Evolutionary conservation across 2,797 vertebrate species (phyloP).

Genomic region (Cyclura pinguis): DNA sequence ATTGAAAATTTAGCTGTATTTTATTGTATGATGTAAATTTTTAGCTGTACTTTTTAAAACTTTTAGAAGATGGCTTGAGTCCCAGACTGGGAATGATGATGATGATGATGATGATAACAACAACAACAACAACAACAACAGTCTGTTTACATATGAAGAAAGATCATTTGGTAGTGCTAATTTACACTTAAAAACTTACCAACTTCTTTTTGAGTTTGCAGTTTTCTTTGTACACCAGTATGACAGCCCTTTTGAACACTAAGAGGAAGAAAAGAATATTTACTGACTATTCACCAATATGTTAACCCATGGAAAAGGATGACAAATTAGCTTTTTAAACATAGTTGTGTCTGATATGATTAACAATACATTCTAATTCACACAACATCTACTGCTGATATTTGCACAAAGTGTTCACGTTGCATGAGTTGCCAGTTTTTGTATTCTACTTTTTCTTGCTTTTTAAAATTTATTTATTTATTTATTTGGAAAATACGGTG

Average conservation of each 20-base stretch:
- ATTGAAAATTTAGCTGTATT: no score
- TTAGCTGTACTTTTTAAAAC: no score
- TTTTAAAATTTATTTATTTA: neutral
- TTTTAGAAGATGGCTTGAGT: no score
- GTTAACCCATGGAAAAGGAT: neutral
- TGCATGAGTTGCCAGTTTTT: neutral
- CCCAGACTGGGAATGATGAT: no score
- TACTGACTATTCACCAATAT: constrained; percentile 32
- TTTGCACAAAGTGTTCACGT: neutral
- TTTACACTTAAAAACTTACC: constrained; percentile 80
- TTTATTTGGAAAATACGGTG: neutral
- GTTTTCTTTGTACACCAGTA: constrained; percentile 95
- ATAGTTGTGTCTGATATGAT: neutral
- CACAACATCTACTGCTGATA: neutral
- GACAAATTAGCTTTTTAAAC: neutral
- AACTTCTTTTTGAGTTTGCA: constrained; percentile 96
- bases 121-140: no score
- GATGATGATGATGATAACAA: no score
- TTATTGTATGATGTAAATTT: no score
- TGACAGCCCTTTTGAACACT: constrained; percentile 98
- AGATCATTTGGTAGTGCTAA: neutral
- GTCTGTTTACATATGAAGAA: neutral
- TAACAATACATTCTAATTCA: neutral
- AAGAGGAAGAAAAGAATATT: constrained; percentile 59
- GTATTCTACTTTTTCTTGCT: neutral